Evolutionary conservation across 2,113 vertebrate species (phyloP).

Genomic region (Cyanocitta stelleri): DNA sequence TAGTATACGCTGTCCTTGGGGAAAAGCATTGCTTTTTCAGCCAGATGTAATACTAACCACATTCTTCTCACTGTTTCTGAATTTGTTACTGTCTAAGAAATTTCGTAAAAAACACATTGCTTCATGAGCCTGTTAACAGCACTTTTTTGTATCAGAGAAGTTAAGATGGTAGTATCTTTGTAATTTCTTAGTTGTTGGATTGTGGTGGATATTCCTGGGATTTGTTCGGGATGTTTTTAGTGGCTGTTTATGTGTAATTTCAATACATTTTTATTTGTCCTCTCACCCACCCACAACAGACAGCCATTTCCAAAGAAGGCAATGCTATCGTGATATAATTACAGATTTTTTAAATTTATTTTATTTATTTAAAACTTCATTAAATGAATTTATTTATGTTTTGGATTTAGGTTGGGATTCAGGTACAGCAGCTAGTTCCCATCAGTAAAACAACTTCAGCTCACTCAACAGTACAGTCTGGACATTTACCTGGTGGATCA

Average conservation of each 20-base stretch:
- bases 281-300: background rate
- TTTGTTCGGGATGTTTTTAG: background rate
- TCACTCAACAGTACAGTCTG: constrained; percentile 31
- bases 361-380: background rate
- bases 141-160: background rate
- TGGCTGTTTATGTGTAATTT: background rate
- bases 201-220: background rate
- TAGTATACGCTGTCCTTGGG: background rate
- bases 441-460: constrained; percentile 50
- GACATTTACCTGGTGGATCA: constrained; percentile 59
- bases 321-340: background rate
- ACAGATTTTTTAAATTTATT: too few relatives aligned
- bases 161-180: background rate
- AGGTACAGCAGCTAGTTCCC: constrained; percentile 86
- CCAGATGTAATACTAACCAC: background rate
- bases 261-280: background rate
- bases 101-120: background rate
- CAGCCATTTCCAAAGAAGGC: background rate
- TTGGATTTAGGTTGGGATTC: constrained; percentile 83
- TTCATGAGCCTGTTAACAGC: background rate
- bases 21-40: background rate
- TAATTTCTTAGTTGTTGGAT: background rate
- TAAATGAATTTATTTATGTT: background rate
- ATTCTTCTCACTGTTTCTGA: background rate
- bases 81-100: background rate